Percentiles rank a stretch among this genome's conserved stretches.
Evolutionary conservation across 2,888 invertebrate genomes (phyloP).

Genomic region (Aplocera efformata): DNA sequence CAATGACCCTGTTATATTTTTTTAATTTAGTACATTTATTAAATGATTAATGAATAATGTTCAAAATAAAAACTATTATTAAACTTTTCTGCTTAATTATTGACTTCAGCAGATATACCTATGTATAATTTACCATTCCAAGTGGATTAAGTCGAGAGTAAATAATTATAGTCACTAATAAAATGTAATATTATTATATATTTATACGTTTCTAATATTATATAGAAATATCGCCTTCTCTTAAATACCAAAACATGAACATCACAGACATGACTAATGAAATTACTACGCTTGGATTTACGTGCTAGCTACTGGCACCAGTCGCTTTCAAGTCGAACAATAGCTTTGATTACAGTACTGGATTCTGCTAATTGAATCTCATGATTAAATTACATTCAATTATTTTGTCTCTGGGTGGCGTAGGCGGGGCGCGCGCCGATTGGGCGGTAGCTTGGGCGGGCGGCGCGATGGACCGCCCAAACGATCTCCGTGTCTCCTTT

Average conservation of each 20-base stretch:
- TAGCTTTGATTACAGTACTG: slow-evolving; percentile 52
- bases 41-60: too few species aligned
- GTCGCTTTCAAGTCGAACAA: slow-evolving; percentile 42
- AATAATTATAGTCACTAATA: too few species aligned
- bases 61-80: too few species aligned
- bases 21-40: too few species aligned
- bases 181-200: too few species aligned
- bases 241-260: slow-evolving; percentile 12
- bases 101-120: too few species aligned
- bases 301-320: slow-evolving; percentile 9
- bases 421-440: slow-evolving; percentile 55
- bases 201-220: too few species aligned
- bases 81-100: too few species aligned
- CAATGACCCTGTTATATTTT: too few species aligned
- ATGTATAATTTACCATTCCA: too few species aligned
- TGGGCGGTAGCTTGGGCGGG: slow-evolving; percentile 64
- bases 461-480: slow-evolving; percentile 57
- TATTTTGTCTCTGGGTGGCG: slow-evolving; percentile 41
- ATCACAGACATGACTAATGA: slow-evolving; percentile 9
- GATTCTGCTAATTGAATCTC: slow-evolving; percentile 64
- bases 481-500: slow-evolving; percentile 38
- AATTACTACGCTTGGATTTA: slow-evolving; percentile 9
- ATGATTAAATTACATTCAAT: slow-evolving; percentile 73
- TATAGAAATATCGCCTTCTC: too few species aligned
- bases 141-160: too few species aligned